phyloP scores from a whole-genome alignment of 2,888 invertebrate genomes.

The Polia nebulosa region DNA sequence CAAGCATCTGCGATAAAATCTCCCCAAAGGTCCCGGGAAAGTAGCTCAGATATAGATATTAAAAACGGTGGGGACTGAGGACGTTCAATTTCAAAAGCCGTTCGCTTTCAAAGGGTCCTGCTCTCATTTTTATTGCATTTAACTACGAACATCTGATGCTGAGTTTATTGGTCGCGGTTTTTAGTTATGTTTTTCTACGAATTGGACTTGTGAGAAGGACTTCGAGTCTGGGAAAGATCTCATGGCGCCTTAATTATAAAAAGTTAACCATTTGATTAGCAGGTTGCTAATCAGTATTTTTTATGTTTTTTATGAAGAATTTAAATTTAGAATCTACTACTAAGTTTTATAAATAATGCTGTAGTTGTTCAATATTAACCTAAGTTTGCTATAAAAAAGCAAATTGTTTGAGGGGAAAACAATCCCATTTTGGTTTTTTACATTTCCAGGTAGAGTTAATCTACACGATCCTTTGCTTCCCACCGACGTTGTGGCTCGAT shows the following conservation, averaged over 20 bases:
- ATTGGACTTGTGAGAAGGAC: background rate
- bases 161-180: slow-evolving; percentile 6
- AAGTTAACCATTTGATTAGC: too few species aligned
- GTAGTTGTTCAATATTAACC: background rate
- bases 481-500: background rate
- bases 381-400: background rate
- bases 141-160: slow-evolving; percentile 20
- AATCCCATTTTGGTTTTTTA: background rate
- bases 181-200: background rate
- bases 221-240: background rate
- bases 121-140: slow-evolving; percentile 36
- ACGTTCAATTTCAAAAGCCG: slow-evolving; percentile 37
- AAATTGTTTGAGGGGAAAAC: background rate
- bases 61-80: slow-evolving; percentile 40
- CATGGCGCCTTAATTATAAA: too few species aligned
- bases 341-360: too few species aligned
- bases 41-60: slow-evolving; percentile 45
- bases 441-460: background rate
- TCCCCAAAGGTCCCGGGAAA: slow-evolving; percentile 21
- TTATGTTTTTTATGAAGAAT: too few species aligned
- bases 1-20: slow-evolving; percentile 44
- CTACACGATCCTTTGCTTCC: background rate
- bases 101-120: slow-evolving; percentile 30
- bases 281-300: too few species aligned
- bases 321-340: too few species aligned